Evolutionary conservation across 2,113 vertebrate genomes (phyloP).

Genomic region (Pachypanchax playfairii): DNA sequence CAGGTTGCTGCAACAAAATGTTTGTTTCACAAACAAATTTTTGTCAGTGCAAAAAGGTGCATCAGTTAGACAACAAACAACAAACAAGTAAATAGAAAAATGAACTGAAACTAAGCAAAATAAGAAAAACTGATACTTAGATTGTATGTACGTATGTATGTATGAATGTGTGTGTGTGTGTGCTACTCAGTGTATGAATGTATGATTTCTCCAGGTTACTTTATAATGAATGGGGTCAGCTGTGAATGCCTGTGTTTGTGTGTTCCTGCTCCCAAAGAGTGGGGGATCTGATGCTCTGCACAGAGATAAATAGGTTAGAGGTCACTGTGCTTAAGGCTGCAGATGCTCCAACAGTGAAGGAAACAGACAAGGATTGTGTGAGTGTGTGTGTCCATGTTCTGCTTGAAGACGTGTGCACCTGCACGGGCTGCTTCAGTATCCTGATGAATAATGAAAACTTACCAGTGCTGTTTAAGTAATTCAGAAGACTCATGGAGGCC

Average conservation of each 20-base stretch:
- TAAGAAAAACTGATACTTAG: too few relatives aligned
- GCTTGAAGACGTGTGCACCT: constrained; percentile 1
- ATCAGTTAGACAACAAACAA: too few relatives aligned
- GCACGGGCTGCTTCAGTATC: background rate
- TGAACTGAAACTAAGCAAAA: too few relatives aligned
- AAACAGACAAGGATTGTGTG: background rate
- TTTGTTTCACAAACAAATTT: too few relatives aligned
- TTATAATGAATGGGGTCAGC: constrained; percentile 9
- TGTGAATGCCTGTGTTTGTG: background rate
- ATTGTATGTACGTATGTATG: background rate
- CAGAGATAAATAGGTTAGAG: constrained; percentile 20
- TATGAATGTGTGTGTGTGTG: background rate
- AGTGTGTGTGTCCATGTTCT: background rate
- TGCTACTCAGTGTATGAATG: too few relatives aligned
- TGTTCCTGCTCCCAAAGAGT: background rate
- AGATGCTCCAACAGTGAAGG: constrained; percentile 12
- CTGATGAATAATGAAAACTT: constrained; percentile 1
- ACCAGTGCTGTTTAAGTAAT: background rate
- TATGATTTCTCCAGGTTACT: background rate
- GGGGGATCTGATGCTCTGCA: background rate
- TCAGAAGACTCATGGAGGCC: background rate
- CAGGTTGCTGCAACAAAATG: too few relatives aligned
- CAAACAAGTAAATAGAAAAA: too few relatives aligned
- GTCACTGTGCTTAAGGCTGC: constrained; percentile 2
- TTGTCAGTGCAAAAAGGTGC: too few relatives aligned